Evolutionary conservation across 2,888 invertebrate species (phyloP), one percentile per base, ranked within the genome.

Genomic region (Drosophila formosana): DNA sequence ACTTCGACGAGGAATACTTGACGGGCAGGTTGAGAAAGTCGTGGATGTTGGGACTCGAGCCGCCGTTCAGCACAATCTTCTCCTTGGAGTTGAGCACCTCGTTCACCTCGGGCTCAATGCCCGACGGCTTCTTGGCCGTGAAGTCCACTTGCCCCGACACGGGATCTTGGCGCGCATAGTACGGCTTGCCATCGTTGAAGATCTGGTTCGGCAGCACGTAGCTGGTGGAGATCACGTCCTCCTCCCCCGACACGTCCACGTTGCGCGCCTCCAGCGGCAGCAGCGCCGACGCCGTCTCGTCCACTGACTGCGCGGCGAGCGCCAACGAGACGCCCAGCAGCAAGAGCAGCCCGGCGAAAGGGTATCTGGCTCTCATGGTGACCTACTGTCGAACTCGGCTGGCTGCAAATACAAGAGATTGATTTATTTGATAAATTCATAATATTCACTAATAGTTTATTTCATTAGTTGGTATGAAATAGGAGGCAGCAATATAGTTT

Each of bases 141-240:
- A 95, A 95, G 86, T 95, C 95, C 39, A 95, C 93, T 75, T 94
- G 93, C 0, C 95, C 95, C 0, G 95, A 95, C 28, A 95, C 89
- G 0, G 95, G 95, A 91, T 95, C 95, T 80, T 95, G 95, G 72
- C 95, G 95, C 5, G 95, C 93, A 64, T 95, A 95, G 85, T 95
- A 95, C 0, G 95, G 95, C 82, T 95, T 95, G 13, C 95, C 95
- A 68, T 94, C 94, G 85, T 95, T 95, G 88, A 95, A 95, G 45
- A 94, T 94, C 80, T 93, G 94, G 80, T 94, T 94, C 11, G 94
- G 94, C 7, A 92, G 73, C 34, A 92, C 90, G 63, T 92, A 92
- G 37, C 91, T 90, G 18, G 82, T 89, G 0, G 91, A 89, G 37
- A 92, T 90, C 2, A 92, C 66, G 9, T 91, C 91, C 11, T 92